Base-by-base conservation (phyloP, 2,113 vertebrate genomes). In the Tonatia bakeri region DNA sequence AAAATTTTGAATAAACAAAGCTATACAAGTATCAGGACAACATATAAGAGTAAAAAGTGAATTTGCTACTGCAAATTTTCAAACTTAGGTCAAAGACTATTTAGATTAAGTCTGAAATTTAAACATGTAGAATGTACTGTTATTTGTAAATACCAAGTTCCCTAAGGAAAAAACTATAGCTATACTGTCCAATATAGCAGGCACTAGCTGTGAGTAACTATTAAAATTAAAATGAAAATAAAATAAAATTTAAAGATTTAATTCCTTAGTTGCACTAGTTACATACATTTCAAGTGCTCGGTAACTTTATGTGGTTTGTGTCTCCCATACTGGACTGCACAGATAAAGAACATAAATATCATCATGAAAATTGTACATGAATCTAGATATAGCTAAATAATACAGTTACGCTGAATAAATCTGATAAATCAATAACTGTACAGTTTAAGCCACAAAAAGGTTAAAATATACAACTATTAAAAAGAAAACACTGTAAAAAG, bases 401-500 rank as follows among this genome's bases (percentile, higher is more conserved):
- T 47, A 40, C 4, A 69, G 83, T 92, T 54, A 87, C 40, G 38
- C 65, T 69, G 31, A 94, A 19, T 93, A 95, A 91, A 87, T 47
- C 77, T 4, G 76, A 50, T 94, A 80, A 85, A 43, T 92, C 10
- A 84, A 36, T 47, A 85, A 47, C 80, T 89, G 6, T 54, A 79
- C 65, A 90, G 26, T 54, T 90, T 73, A 84, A 43, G 28, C 24
- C 94, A 92, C 5, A 91, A 76, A 70, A 91, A 90, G 26, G 16
- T 89, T 43, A 45, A 67, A 45, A 91, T 47, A 80, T 3, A 83
- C 14, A 96, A 94, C 40, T 87, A 89, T 64, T 94, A 90, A 96
- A 96, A 91, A 47, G 38, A 50, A 92, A 88, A 91, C 38, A 84
- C 36, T 95, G 95, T 90, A 45, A 96, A 97, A 86, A 87, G 11